Evolutionary conservation across 1,140 invertebrate genomes (phyloP), one percentile per base, ranked within the genome.

Genomic region (Zaprionus camerounensis): DNA sequence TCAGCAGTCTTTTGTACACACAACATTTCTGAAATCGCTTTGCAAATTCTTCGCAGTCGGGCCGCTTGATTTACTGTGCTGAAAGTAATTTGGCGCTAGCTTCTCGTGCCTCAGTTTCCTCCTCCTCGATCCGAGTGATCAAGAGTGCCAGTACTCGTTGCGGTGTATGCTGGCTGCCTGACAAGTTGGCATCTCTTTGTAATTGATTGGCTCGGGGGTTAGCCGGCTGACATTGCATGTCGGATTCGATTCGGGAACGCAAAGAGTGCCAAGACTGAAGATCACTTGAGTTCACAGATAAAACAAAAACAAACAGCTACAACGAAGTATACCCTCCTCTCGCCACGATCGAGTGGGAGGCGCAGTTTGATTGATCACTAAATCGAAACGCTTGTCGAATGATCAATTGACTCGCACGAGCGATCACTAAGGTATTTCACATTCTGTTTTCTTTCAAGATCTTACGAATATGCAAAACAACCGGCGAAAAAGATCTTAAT

Each of bases 181-280:
- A 90, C 84, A 87, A 81, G 73, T 87, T 87, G 84, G 84, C 84
- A 88, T 87, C 81, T 81, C 85, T 87, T 88, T 87, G 84, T 90
- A 90, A 87, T 88, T 87, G 85, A 87, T 87, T 87, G 72, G 85
- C 78, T 71, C 63, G 76, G 71, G 84, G 84, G 78, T 82, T 84
- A 81, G 80, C 85, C 66, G 68, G 57, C 82, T 85, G 82, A 86
- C 82, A 85, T 80, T 76, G 82, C 84, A 75, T 83, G 84, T 86
- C 83, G 80, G 68, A 80, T 80, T 70, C 80, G 87, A 83, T 88
- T 75, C 62, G 61, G 66, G 59, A 70, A 80, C 44, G 63, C 63
- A 31, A 26, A 51, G 67, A 22, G 59, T 51, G 64, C 38, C 28
- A 31, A 41, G 59, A 41, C 24, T 51, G 53, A 59, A 56, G 74